Percentiles rank a stretch among this genome's conserved stretches.
Conservation (phyloP, 2,797 vertebrate species). For the Eremophila alpestris region DNA sequence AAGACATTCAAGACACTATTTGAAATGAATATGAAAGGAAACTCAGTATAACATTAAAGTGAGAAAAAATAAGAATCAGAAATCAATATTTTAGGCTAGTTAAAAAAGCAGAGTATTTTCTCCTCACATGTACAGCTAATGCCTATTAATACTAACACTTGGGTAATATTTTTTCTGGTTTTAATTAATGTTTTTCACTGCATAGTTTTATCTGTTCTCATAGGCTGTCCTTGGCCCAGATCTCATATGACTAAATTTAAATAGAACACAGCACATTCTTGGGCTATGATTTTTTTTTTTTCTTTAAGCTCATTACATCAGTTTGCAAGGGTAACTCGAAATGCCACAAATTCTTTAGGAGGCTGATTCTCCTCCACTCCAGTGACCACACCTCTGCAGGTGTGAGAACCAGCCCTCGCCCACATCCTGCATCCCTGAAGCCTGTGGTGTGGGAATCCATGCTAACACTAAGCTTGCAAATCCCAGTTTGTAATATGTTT, state of each 20-base stretch:
- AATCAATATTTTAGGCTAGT: neutral
- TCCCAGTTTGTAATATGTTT: neutral
- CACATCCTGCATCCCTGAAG: neutral
- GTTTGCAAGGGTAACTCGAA: neutral
- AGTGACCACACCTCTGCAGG: neutral
- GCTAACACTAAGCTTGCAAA: neutral
- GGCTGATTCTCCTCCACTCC: neutral
- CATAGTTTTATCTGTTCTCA: neutral
- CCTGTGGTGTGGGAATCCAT: rapidly evolving
- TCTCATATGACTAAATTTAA: neutral
- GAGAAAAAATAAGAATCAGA: neutral
- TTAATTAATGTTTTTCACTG: neutral
- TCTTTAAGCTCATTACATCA: neutral
- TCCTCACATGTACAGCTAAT: neutral
- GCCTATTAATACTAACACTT: neutral
- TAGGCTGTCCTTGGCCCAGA: neutral
- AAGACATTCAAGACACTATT: neutral
- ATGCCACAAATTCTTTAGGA: neutral
- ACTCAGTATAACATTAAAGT: neutral
- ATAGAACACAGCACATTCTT: neutral
- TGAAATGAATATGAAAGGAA: constrained; percentile 14
- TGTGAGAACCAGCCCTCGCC: neutral
- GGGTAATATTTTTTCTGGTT: neutral
- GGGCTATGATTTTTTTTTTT: neutral
- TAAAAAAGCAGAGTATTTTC: neutral